Conservation (phyloP, 2,113 vertebrate species). For the Perca schrenkii region DNA sequence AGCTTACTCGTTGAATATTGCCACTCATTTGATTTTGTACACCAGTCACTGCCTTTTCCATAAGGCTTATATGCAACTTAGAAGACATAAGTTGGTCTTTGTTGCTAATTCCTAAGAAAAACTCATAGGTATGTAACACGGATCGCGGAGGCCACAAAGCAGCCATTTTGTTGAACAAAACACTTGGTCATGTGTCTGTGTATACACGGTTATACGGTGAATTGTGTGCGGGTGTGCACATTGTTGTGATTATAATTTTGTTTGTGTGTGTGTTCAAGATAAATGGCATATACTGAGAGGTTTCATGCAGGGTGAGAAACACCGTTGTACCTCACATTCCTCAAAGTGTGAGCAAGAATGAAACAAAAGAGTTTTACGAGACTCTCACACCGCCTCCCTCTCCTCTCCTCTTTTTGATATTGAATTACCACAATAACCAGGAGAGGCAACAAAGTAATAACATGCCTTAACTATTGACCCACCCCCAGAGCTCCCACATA, state of each 20-base stretch:
- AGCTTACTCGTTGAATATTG: constrained; percentile 15
- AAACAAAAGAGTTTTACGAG: constrained; percentile 28
- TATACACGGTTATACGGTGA: neutral
- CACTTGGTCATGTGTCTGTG: constrained; percentile 18
- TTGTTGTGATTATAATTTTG: constrained; percentile 24
- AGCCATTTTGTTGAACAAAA: constrained; percentile 43
- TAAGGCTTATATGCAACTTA: neutral
- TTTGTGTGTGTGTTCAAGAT: neutral
- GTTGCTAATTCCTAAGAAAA: constrained; percentile 7
- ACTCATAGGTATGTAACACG: constrained; percentile 8
- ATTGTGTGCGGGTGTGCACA: constrained; percentile 14
- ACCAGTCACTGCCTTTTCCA: constrained; percentile 24
- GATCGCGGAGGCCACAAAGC: constrained; percentile 28
- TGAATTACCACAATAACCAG: constrained; percentile 50
- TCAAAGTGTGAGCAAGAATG: constrained; percentile 4
- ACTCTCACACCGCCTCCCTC: neutral
- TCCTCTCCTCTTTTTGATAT: constrained; percentile 27
- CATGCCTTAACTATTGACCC: constrained; percentile 47
- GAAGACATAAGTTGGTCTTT: constrained; percentile 14
- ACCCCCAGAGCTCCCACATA: constrained; percentile 22
- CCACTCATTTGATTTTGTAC: constrained; percentile 19
- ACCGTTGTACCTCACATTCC: neutral
- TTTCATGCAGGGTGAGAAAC: neutral
- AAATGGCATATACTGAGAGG: neutral
- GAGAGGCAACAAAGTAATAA: constrained; percentile 52